phyloP scores from a whole-genome alignment of 2,797 vertebrate species.

The Esox masquinongy region DNA sequence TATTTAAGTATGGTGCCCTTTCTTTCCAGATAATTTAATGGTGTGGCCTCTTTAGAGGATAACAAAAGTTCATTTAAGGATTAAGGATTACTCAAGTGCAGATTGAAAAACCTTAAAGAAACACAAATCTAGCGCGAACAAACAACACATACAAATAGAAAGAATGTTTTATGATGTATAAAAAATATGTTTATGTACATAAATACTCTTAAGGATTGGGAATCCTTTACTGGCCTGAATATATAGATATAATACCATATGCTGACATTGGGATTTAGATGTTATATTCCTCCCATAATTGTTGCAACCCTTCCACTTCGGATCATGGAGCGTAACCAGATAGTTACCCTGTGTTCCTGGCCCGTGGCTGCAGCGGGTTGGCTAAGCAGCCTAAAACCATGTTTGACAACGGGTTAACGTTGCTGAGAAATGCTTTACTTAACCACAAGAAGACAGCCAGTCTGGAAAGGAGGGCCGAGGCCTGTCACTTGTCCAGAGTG shows the following conservation, averaged over 20 bases:
- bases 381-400: slow-evolving; percentile 38
- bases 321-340: slow-evolving; percentile 37
- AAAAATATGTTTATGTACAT: slow-evolving; percentile 13
- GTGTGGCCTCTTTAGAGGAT: slow-evolving; percentile 3
- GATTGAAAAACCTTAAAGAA: slow-evolving; percentile 3
- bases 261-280: slow-evolving; percentile 47
- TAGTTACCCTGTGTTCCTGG: slow-evolving; percentile 42
- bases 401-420: slow-evolving; percentile 75
- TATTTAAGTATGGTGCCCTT: background rate
- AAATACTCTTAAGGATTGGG: slow-evolving; percentile 31
- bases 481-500: slow-evolving; percentile 69
- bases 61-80: background rate
- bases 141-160: slow-evolving; percentile 24
- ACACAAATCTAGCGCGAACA: background rate
- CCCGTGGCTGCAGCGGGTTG: slow-evolving; percentile 56
- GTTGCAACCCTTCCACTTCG: slow-evolving; percentile 50
- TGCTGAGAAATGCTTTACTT: slow-evolving; percentile 60
- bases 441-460: slow-evolving; percentile 71
- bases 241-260: slow-evolving; percentile 43
- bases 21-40: background rate
- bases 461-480: slow-evolving; percentile 55
- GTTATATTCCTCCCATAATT: slow-evolving; percentile 39
- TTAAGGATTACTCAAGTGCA: slow-evolving; percentile 9
- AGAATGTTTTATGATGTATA: background rate
- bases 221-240: slow-evolving; percentile 11